A percentile compares a stretch with the other conserved stretches of the same genome.
These are phyloP conservation scores for Melozone crissalis DNA, from an alignment of 2,113 vertebrate genomes.

Conservation along the genomic window DNA sequence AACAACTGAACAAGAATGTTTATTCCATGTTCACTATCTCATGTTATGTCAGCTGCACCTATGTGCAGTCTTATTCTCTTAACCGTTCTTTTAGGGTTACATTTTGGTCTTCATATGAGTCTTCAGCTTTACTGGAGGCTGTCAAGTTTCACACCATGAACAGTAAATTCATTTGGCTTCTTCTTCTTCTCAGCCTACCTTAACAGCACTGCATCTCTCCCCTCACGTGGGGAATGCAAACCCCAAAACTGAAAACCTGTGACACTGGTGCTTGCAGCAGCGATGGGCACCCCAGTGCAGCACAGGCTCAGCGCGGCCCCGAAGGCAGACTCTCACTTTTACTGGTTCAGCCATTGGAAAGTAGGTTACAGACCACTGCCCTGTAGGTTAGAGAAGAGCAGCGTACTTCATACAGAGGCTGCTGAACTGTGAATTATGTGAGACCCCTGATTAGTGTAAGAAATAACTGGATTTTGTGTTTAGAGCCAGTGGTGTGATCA, in stretches of 20 bases:
- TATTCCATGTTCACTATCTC: neutral
- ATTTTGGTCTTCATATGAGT: neutral
- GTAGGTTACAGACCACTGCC: neutral
- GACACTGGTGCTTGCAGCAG: neutral
- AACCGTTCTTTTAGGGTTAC: neutral
- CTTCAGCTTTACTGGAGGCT: neutral
- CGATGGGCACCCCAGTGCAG: neutral
- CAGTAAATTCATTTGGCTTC: neutral
- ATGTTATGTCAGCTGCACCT: neutral
- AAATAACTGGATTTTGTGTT: neutral
- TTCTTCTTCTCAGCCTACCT: neutral
- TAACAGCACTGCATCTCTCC: neutral
- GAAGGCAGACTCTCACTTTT: neutral
- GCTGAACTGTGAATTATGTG: neutral
- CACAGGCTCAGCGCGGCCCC: neutral
- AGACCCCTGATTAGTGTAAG: neutral
- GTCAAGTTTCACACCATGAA: neutral
- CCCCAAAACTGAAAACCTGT: neutral
- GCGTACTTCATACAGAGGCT: neutral
- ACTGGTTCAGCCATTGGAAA: neutral
- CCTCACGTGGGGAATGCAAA: rapidly evolving
- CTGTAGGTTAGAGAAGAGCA: neutral
- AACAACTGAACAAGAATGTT: neutral
- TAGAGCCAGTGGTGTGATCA: neutral
- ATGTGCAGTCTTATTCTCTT: neutral